Base-by-base conservation (phyloP, 1,140 invertebrate species). In the Leptinotarsa lineolata region DNA sequence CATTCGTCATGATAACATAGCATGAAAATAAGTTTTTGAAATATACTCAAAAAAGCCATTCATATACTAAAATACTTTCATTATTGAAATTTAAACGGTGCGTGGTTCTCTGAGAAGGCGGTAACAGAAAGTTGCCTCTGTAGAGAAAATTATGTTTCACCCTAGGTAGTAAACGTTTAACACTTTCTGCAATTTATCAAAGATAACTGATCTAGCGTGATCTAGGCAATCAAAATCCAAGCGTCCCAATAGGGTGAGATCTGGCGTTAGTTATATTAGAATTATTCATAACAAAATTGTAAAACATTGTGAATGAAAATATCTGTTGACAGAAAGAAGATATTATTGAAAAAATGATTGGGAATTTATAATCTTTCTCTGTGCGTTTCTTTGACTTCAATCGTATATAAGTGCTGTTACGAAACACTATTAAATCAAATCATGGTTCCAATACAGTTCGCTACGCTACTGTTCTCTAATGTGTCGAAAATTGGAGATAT, bases 401-500 rank as follows among this genome's bases (percentile, higher is more conserved):
- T 39, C 8, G 30, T 39, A 39, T 39, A 39, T 11, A 4, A 39
- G 30, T 39, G 30, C 8, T 6, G 30, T 11, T 39, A 30, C 8
- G 30, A 39, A 39, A 39, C 30, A 39, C 2, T 11, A 11, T 6
- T 39, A 11, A 39, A 64, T 18, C 13, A 12, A 30, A 20, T 12
- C 15, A 6, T 22, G 8, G 18, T 64, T 64, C 61, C 22, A 64
- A 18, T 16, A 18, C 11, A 21, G 13, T 64, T 12, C 13, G 11
- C 20, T 11, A 64, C 64, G 64, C 64, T 30, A 30, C 22, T 66
- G 64, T 8, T 66, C 13, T 18, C 64, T 44, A 66, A 66, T 18
- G 64, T 66, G 64, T 66, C 39, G 64, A 66, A n/a, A 66, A 39
- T 66, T 39, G 39, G 64, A 66, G 39, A 66, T 44, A 46, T 66